These are phyloP conservation scores for Eurystomus glaucurus DNA, from an alignment of 2,797 vertebrate species.

Conservation along the genomic window DNA sequence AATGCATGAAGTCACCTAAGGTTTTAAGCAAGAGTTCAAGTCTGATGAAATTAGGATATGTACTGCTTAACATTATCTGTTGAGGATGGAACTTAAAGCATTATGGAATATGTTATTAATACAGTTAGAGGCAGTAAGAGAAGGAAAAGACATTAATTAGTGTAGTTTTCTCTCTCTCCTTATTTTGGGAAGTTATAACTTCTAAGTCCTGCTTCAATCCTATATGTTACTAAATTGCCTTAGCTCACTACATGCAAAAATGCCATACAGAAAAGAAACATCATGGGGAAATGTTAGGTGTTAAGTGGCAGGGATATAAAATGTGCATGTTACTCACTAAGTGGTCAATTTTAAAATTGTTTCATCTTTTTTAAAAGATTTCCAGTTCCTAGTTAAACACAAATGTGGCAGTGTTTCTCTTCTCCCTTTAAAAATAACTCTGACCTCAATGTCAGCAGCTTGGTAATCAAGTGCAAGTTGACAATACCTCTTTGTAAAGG, in stretches of 20 bases:
- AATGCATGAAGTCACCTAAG: slow-evolving; percentile 58
- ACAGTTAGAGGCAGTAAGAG: slow-evolving; percentile 48
- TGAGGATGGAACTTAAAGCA: slow-evolving; percentile 38
- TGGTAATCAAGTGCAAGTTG: neutral
- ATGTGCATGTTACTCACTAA: neutral
- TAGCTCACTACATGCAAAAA: neutral
- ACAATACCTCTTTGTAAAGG: neutral
- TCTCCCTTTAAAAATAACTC: slow-evolving; percentile 2
- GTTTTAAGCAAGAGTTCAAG: slow-evolving; percentile 38
- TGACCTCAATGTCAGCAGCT: neutral
- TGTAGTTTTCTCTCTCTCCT: neutral
- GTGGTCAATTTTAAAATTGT: neutral
- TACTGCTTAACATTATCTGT: slow-evolving; percentile 44
- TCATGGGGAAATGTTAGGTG: neutral
- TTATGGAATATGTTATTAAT: slow-evolving; percentile 45
- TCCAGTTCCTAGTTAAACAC: neutral
- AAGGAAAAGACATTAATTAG: slow-evolving; percentile 25
- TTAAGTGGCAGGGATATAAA: neutral
- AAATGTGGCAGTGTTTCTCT: neutral
- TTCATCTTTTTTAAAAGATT: neutral
- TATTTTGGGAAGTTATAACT: neutral
- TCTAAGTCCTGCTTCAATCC: neutral
- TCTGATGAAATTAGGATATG: slow-evolving; percentile 55
- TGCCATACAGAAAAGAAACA: neutral
- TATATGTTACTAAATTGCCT: neutral